phyloP scores from a whole-genome alignment of 2,113 vertebrate species.

The Chrysochloris asiatica region DNA sequence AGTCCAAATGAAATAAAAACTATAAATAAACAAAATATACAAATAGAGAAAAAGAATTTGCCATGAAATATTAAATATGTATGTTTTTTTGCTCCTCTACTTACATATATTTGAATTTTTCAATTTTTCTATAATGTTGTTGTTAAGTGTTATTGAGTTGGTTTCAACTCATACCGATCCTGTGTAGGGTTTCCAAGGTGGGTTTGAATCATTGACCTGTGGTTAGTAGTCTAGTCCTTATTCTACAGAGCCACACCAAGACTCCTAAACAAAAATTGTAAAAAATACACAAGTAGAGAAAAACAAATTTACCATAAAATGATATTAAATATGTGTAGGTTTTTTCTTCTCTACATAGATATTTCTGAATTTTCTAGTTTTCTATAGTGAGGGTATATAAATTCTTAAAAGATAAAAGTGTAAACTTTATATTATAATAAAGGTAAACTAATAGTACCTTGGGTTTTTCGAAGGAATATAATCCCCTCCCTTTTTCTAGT shows the following conservation, averaged over 20 bases:
- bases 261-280: too few relatives aligned
- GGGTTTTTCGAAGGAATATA: not conserved
- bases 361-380: slow-evolving; percentile 7
- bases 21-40: not conserved
- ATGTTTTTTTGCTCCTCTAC: not conserved
- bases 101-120: not conserved
- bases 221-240: too few relatives aligned
- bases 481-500: not conserved
- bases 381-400: not conserved
- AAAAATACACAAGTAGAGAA: not conserved
- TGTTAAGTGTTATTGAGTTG: too few relatives aligned
- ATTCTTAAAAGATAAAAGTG: not conserved
- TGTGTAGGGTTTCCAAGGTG: too few relatives aligned
- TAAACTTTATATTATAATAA: not conserved
- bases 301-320: not conserved
- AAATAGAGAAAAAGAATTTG: not conserved
- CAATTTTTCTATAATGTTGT: too few relatives aligned
- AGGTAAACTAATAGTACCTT: not conserved
- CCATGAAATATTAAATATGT: not conserved
- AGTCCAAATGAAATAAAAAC: not conserved
- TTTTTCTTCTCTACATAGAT: not conserved
- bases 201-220: too few relatives aligned
- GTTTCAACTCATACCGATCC: too few relatives aligned
- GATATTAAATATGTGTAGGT: not conserved
- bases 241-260: too few relatives aligned